Conservation (phyloP, 1,140 invertebrate genomes). For the Nasonia vitripennis region DNA sequence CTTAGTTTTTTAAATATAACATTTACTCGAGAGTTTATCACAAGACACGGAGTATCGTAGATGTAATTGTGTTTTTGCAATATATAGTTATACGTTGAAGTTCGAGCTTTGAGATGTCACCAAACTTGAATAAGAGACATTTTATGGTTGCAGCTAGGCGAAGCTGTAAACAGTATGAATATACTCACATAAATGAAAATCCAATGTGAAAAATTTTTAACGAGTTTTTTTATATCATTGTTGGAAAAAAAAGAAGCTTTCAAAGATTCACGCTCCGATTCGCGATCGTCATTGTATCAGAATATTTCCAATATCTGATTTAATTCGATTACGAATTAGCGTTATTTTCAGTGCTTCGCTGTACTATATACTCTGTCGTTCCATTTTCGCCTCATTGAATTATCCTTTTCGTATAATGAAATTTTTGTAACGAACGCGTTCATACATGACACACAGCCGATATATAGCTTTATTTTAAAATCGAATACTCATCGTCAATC, state of each 20-base stretch:
- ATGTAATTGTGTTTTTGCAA: no score
- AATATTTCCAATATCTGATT: no score
- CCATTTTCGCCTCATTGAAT: background rate
- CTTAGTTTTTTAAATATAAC: no score
- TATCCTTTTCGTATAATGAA: background rate
- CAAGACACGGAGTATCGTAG: no score
- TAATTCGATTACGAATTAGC: background rate
- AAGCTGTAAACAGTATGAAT: background rate
- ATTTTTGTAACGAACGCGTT: background rate
- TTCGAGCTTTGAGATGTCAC: background rate
- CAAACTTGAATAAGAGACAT: background rate
- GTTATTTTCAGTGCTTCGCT: background rate
- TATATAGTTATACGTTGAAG: no score
- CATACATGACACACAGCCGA: background rate
- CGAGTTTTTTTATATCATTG: background rate
- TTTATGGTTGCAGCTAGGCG: background rate
- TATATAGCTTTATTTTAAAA: background rate
- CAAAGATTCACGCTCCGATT: background rate
- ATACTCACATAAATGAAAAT: background rate
- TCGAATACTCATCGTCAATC: slow-evolving; percentile 31
- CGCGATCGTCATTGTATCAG: no score
- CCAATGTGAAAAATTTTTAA: background rate
- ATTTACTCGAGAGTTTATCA: no score
- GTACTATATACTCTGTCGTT: background rate
- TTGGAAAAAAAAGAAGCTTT: background rate